These are phyloP conservation scores for Seriola aureovittata DNA, from an alignment of 2,113 vertebrate species.

Conservation along the genomic window DNA sequence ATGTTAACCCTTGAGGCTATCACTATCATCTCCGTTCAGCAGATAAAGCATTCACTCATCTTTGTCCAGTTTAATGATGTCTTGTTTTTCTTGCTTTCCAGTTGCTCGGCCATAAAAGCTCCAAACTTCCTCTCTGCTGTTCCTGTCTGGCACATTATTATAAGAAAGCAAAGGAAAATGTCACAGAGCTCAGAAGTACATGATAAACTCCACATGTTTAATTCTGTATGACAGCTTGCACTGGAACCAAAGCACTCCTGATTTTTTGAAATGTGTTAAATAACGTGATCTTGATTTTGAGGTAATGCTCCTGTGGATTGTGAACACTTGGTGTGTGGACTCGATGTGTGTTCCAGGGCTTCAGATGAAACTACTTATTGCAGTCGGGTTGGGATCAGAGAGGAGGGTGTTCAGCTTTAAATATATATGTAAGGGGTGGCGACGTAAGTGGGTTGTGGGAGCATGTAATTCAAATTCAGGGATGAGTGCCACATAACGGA, in stretches of 20 bases:
- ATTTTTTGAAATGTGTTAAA: not conserved
- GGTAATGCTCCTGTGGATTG: not conserved
- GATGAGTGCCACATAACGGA: conserved; percentile 42
- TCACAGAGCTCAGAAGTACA: not conserved
- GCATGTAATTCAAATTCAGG: conserved; percentile 41
- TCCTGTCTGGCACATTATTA: not conserved
- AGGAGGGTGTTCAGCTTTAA: conserved; percentile 22
- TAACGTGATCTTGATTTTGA: not conserved
- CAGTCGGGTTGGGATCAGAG: conserved; percentile 6
- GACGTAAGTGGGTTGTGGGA: conserved; percentile 13
- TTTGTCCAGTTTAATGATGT: conserved; percentile 26
- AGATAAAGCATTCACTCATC: conserved; percentile 11
- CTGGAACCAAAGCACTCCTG: not conserved
- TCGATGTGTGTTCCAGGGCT: not conserved
- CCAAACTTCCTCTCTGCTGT: not conserved
- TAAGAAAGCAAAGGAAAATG: not conserved
- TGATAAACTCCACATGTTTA: not conserved
- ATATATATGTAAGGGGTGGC: conserved; percentile 7
- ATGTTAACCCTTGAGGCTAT: conserved; percentile 45
- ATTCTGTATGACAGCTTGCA: not conserved
- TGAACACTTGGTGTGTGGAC: not conserved
- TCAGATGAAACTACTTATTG: not conserved
- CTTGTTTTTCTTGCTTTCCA: conserved; percentile 14
- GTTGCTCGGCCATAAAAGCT: not conserved
- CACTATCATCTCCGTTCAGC: conserved; percentile 9